These are phyloP conservation scores for Suricata suricatta DNA, from an alignment of 2,113 vertebrate species.

Conservation along the genomic window DNA sequence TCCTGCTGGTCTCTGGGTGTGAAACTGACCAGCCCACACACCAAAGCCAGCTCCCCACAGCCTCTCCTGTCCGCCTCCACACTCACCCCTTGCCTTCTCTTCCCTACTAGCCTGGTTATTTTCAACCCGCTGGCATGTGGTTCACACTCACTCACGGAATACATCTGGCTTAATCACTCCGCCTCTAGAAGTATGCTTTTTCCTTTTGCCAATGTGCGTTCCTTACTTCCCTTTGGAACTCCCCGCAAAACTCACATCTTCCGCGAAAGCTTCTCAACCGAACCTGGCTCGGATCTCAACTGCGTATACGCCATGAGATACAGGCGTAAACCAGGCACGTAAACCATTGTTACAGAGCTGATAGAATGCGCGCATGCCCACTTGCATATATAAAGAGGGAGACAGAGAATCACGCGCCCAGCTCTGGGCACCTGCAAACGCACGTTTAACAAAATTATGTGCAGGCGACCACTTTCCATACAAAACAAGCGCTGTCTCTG, in stretches of 20 bases:
- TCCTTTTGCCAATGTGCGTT: background rate
- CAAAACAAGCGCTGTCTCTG: background rate
- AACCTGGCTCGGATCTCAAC: background rate
- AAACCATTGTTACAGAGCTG: background rate
- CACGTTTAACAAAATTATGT: background rate
- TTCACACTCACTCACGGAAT: background rate
- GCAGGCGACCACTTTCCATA: background rate
- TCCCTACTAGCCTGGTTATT: background rate
- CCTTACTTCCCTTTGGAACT: background rate
- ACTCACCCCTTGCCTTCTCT: background rate
- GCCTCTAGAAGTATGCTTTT: background rate
- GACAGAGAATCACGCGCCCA: background rate
- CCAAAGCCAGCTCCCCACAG: background rate
- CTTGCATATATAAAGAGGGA: background rate
- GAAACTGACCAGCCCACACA: background rate
- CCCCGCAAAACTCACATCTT: background rate
- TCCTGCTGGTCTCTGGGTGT: background rate
- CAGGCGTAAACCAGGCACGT: background rate
- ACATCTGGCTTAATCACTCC: background rate
- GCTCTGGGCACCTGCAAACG: constrained; percentile 3
- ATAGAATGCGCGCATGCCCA: background rate
- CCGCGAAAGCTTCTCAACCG: constrained; percentile 20
- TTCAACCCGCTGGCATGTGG: constrained; percentile 18
- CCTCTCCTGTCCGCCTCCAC: background rate
- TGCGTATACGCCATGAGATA: background rate